Evolutionary conservation across 2,113 vertebrate genomes (phyloP).

Genomic region (Petrocephalus zakoni): DNA sequence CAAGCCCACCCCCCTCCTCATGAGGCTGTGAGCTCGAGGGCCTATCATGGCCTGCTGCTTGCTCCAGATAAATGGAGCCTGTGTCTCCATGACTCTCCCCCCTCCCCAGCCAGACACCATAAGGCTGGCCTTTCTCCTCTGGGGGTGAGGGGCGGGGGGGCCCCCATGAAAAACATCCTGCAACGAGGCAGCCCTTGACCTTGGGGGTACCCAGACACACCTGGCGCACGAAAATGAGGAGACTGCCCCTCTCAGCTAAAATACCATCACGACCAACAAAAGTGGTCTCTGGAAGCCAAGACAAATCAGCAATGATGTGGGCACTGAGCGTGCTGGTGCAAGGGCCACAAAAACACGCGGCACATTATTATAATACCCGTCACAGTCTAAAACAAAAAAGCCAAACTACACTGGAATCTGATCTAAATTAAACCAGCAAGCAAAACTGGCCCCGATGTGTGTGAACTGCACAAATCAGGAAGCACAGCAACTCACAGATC

Average conservation of each 20-base stretch:
- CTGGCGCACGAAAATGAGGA: neutral
- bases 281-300: neutral
- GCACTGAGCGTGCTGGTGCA: neutral
- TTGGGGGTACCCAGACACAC: neutral
- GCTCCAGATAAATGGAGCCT: constrained; percentile 55
- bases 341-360: neutral
- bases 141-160: constrained; percentile 42
- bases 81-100: constrained; percentile 55
- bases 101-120: constrained; percentile 51
- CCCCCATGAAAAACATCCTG: constrained; percentile 39
- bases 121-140: constrained; percentile 58
- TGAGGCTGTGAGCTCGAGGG: constrained; percentile 17
- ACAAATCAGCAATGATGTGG: neutral
- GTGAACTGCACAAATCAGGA: neutral
- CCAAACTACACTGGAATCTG: neutral
- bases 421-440: neutral
- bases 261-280: neutral
- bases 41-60: constrained; percentile 30
- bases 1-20: neutral
- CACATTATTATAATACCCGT: too few species aligned
- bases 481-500: neutral
- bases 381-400: neutral
- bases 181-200: constrained; percentile 13
- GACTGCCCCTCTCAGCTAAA: neutral
- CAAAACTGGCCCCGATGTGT: neutral